Evolutionary conservation across 2,113 vertebrate species (phyloP).

Genomic region (Xiphorhynchus elegans): DNA sequence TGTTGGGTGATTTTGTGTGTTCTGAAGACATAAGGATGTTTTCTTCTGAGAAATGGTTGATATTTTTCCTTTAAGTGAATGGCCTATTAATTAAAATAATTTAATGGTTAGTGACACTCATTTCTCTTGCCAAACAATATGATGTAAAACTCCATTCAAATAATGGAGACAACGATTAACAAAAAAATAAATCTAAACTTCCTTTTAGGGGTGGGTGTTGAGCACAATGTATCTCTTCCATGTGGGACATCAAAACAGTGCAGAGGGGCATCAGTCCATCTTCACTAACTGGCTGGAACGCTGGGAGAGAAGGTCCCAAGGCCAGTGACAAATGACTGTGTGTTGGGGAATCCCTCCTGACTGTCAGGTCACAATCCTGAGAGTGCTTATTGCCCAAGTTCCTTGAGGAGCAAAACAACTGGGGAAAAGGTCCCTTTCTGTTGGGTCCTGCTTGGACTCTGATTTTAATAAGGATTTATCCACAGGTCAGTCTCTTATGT

Average conservation of each 20-base stretch:
- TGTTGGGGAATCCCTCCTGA: background rate
- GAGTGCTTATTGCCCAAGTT: background rate
- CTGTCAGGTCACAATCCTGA: background rate
- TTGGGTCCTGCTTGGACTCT: background rate
- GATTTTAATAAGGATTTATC: background rate
- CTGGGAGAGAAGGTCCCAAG: background rate
- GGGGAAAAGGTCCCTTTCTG: background rate
- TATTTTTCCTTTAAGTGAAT: background rate
- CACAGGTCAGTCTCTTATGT: background rate
- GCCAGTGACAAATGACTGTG: background rate
- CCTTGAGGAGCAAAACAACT: background rate
- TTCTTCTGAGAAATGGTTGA: background rate
- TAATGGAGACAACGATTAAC: background rate
- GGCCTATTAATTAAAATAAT: background rate
- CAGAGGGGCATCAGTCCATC: background rate
- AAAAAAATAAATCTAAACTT: background rate
- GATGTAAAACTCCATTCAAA: background rate
- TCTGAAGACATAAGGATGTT: background rate
- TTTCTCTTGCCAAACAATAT: background rate
- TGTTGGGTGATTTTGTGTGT: background rate
- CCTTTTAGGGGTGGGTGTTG: background rate
- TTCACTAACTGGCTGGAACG: background rate
- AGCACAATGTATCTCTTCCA: background rate
- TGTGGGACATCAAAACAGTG: background rate
- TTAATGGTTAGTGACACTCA: background rate